Evolutionary conservation across 2,797 vertebrate species (phyloP), one percentile per base, ranked within the genome.

Genomic region (Serranus cabrilla): DNA sequence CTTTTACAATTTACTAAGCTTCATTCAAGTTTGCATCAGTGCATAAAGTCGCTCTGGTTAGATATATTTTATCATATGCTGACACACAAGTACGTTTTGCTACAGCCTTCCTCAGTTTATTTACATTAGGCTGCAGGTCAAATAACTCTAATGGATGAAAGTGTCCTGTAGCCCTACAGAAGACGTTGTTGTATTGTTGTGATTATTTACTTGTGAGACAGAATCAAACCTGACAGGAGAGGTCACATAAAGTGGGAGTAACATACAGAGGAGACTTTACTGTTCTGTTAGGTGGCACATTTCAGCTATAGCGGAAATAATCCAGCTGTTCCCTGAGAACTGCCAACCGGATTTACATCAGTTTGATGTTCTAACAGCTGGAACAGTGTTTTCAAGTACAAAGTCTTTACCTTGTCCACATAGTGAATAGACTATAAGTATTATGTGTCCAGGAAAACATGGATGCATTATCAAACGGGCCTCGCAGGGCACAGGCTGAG

Each of bases 1-100:
- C 73, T 86, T 76, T 68, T 47, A 83, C 82, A 45, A 54, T 7
- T 11, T n/a, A 27, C 17, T n/a, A 14, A 46, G 18, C 47, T 58
- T 70, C 17, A 43, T 37, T 8, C 3, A 13, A 13, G 0, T 47
- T 4, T 17, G 16, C 4, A 1, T 43, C 49, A 37, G 5, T 0
- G 23, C 20, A 40, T 10, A 9, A 12, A 5, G 7, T 7, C n/a
- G 9, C 45, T 45, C 37, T 27, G 5, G 6, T 60, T 25, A 14
- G 17, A 50, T 46, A 5, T 27, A 27, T 27, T 27, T 27, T 27
- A 27, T 27, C 3, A 27, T 3, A 3, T 49, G 4, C 45, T 39
- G 11, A 17, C 0, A 49, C 3, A 40, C 59, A 1, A 62, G 11
- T 50, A 11, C 27, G 6, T 14, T 46, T 12, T 17, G 3, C 0